Percentiles rank a stretch among this genome's conserved stretches.
Conservation (phyloP, 2,888 invertebrate species). For the Coenonympha glycerion region DNA sequence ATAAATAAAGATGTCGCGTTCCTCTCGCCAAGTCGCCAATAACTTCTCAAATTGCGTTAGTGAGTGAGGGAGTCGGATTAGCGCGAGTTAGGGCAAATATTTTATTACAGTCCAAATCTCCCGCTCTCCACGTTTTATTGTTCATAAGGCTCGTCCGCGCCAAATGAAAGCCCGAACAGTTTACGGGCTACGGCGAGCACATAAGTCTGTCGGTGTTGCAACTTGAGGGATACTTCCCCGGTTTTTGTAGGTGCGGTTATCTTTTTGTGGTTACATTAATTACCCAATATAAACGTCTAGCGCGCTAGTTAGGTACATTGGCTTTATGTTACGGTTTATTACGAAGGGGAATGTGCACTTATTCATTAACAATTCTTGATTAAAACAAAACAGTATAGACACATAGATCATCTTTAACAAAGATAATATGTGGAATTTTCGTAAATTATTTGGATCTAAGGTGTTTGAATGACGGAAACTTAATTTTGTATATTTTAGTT, state of each 20-base stretch:
- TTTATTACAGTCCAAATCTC: slow-evolving; percentile 76
- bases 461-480: too few relatives aligned
- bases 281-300: not conserved
- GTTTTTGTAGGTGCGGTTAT: slow-evolving; percentile 34
- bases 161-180: slow-evolving; percentile 77
- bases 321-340: not conserved
- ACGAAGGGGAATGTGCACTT: not conserved
- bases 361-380: not conserved
- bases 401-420: not conserved
- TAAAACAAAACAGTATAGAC: not conserved
- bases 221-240: slow-evolving; percentile 41
- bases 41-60: slow-evolving; percentile 73
- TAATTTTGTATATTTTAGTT: too few relatives aligned
- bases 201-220: slow-evolving; percentile 69
- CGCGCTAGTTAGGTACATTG: not conserved
- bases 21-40: slow-evolving; percentile 54
- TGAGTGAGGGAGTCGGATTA: slow-evolving; percentile 73
- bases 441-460: too few relatives aligned
- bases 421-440: too few relatives aligned
- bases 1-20: slow-evolving; percentile 27
- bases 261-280: slow-evolving; percentile 19
- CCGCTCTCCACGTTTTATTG: slow-evolving; percentile 76
- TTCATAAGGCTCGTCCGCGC: slow-evolving; percentile 76
- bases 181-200: slow-evolving; percentile 74
- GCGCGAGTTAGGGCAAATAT: slow-evolving; percentile 75